phyloP scores from a whole-genome alignment of 2,888 invertebrate species.

The Cheilosia grossa region DNA sequence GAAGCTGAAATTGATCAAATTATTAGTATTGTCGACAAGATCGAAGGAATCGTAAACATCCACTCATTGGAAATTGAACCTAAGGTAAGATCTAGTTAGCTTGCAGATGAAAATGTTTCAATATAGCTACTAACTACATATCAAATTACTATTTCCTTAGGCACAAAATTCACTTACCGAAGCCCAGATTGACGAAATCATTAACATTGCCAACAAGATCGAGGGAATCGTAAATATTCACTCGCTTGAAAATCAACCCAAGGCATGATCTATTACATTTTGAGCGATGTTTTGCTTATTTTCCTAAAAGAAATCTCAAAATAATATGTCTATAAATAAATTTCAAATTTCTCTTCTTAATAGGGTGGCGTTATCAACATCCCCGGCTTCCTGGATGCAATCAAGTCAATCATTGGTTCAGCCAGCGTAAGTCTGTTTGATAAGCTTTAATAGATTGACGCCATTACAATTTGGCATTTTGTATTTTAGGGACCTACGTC shows the following conservation, averaged over 20 bases:
- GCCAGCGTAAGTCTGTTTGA: not conserved
- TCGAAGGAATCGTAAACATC: conserved; percentile 44
- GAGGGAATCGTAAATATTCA: conserved; percentile 52
- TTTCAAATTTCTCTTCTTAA: too few species aligned
- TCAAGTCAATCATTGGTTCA: conserved; percentile 7
- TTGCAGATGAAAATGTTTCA: too few species aligned
- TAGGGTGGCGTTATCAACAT: conserved; percentile 18
- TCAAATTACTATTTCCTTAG: not conserved
- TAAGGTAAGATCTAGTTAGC: not conserved
- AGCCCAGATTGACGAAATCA: conserved; percentile 13
- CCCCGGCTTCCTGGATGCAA: conserved; percentile 7
- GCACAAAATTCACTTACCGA: conserved; percentile 1
- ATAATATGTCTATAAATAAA: too few species aligned
- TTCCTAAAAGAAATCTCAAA: not conserved
- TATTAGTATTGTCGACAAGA: not conserved
- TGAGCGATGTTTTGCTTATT: not conserved
- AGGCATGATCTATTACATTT: not conserved
- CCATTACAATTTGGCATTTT: not conserved
- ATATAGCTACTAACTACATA: too few species aligned
- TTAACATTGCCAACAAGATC: conserved; percentile 6
- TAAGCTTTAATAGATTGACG: too few species aligned
- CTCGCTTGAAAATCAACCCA: not conserved
- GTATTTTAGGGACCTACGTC: not conserved
- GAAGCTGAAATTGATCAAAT: conserved; percentile 9
- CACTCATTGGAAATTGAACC: not conserved